These are phyloP conservation scores for Macrotis lagotis DNA, from an alignment of 2,113 vertebrate species.

Conservation along the genomic window DNA sequence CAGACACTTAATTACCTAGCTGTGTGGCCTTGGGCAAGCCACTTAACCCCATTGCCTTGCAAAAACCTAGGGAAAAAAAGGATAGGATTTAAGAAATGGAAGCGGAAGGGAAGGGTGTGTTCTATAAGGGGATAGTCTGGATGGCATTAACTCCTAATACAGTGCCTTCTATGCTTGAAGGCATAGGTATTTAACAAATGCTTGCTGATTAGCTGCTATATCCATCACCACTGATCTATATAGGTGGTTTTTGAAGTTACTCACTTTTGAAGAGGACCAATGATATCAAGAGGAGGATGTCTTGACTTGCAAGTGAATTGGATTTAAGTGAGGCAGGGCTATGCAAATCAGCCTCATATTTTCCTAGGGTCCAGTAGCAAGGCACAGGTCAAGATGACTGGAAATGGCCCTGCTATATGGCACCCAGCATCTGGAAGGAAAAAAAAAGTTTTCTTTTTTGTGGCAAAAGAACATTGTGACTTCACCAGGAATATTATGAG, in stretches of 20 bases:
- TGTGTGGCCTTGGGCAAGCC: no score
- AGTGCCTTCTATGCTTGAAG: background rate
- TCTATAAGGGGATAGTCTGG: background rate
- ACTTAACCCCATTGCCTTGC: no score
- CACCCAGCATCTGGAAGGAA: background rate
- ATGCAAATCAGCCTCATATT: no score
- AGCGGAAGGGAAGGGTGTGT: background rate
- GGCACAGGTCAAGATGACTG: no score
- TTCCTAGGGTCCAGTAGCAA: no score
- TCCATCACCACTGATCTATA: background rate
- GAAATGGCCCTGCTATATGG: background rate
- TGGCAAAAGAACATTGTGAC: background rate
- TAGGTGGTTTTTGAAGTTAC: no score
- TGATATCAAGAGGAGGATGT: no score
- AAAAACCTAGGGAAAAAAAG: no score
- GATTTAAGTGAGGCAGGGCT: no score
- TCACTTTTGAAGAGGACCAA: no score
- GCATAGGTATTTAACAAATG: background rate
- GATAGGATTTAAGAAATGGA: background rate
- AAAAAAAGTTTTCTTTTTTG: background rate
- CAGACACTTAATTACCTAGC: no score
- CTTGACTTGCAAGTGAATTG: no score
- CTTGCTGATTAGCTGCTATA: background rate
- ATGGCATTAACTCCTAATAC: background rate
- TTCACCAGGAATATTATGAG: background rate